Evolutionary conservation across 2,888 invertebrate species (phyloP).

Genomic region (Stegana nigrithorax): DNA sequence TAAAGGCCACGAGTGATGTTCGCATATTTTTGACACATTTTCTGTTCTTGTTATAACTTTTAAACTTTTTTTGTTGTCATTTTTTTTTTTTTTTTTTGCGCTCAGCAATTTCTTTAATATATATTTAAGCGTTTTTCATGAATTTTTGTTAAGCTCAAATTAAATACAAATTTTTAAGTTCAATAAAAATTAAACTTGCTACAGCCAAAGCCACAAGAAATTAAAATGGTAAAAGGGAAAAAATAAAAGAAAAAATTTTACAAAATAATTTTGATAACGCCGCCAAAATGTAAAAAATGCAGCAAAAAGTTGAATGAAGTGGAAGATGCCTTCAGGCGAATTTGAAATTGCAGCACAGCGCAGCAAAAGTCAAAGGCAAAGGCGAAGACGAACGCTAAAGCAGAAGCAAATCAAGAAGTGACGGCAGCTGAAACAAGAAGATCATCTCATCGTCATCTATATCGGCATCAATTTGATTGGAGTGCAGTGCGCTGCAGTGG

Average conservation of each 20-base stretch:
- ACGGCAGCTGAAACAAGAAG: conserved; percentile 26
- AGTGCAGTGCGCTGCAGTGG: neutral
- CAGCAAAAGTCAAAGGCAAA: neutral
- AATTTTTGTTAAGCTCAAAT: conserved; percentile 3
- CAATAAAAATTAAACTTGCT: neutral
- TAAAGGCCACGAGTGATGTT: no score
- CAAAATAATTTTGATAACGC: conserved; percentile 24
- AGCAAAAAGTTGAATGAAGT: conserved; percentile 1
- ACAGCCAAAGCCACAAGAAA: neutral
- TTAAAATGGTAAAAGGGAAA: neutral
- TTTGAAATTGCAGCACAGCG: conserved; percentile 3
- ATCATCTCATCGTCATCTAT: conserved; percentile 42
- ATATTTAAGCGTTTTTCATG: no score
- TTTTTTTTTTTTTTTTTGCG: no score
- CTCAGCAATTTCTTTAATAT: no score
- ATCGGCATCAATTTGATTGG: neutral
- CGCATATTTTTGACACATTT: no score
- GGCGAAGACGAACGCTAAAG: conserved; percentile 21
- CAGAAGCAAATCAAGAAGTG: neutral
- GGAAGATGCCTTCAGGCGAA: conserved; percentile 4
- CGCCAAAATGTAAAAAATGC: conserved; percentile 16
- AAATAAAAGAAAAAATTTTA: conserved; percentile 3
- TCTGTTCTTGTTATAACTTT: no score
- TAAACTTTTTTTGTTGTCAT: no score
- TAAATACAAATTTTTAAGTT: conserved; percentile 2